phyloP scores from a whole-genome alignment of 2,113 vertebrate species.

The Pantherophis guttatus region DNA sequence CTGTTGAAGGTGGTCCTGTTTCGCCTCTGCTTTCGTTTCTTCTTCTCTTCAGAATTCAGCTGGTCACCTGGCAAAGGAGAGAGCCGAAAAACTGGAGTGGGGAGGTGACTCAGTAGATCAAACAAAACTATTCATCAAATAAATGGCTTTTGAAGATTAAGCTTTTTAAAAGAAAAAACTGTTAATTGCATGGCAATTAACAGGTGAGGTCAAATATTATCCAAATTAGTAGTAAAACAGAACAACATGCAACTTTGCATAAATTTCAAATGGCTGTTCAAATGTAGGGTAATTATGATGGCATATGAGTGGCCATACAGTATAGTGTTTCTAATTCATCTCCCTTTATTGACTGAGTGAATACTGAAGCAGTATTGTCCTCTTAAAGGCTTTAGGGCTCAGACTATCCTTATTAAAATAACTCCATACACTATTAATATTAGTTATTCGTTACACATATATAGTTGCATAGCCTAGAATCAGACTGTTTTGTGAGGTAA shows the following conservation, averaged over 20 bases:
- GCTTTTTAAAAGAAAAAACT: neutral
- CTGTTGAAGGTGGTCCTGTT: conserved; percentile 85
- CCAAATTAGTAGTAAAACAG: neutral
- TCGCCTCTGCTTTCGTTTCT: conserved; percentile 77
- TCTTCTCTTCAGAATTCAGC: conserved; percentile 75
- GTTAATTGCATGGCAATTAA: neutral
- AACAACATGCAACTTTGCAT: neutral
- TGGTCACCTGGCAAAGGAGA: conserved; percentile 81
- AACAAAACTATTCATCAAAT: neutral
- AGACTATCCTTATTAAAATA: neutral
- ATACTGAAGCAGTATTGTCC: neutral
- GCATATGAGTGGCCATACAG: neutral
- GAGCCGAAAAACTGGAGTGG: neutral
- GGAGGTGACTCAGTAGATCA: neutral
- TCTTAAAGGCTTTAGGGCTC: neutral
- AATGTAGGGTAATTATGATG: neutral
- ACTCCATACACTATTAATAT: neutral
- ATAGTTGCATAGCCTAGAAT: neutral
- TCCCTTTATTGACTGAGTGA: neutral
- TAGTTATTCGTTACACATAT: neutral
- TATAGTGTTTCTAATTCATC: neutral
- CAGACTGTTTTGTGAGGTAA: neutral
- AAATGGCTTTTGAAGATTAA: neutral
- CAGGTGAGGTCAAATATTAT: neutral
- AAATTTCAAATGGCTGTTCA: neutral